Evolutionary conservation across 2,888 invertebrate genomes (phyloP), one percentile per base, ranked within the genome.

Genomic region (Sarcophaga subvicina): DNA sequence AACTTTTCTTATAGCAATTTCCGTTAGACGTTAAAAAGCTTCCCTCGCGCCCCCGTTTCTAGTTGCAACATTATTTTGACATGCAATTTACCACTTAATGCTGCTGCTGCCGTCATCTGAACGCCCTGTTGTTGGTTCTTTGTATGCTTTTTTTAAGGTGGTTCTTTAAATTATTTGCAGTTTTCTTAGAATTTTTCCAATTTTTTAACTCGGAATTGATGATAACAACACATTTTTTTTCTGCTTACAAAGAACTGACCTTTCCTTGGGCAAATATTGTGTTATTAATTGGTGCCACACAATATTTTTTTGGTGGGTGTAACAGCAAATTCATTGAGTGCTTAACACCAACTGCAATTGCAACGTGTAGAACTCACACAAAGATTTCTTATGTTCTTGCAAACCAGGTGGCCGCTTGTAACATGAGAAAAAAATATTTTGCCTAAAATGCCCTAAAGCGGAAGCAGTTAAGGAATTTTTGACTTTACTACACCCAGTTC

Each of bases 31-130:
- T 54, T 49, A 37, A 37, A 37, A 37, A 37, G n/a, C 59, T 59
- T 64, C 63, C 17, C 62, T 69, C 59, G 45, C 72, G 20, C 37
- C 25, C 27, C 47, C 27, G 17, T 71, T 49, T 84, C 49, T 54
- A 54, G 63, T 45, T 66, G 3, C 22, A 76, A 49, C 62, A 78
- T 72, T 85, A 73, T 82, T 87, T 83, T 83, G 70, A 85, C 85
- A 83, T 85, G 85, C 85, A 78, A 85, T 83, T 88, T 83, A 77
- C 60, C 80, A 88, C 80, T 85, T 85, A 78, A 80, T 66, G 66
- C 73, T 83, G 85, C 73, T 83, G 85, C 78, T 80, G 83, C 79
- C 54, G 12, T 14, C 12, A 86, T 67, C 79, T 80, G 54, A 77
- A 78, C 82, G 77, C 82, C 80, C 47, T 80, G 78, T 27, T 72